These are phyloP conservation scores for Eptatretus atami DNA, from an alignment of 2,797 vertebrate species.

Conservation along the genomic window DNA sequence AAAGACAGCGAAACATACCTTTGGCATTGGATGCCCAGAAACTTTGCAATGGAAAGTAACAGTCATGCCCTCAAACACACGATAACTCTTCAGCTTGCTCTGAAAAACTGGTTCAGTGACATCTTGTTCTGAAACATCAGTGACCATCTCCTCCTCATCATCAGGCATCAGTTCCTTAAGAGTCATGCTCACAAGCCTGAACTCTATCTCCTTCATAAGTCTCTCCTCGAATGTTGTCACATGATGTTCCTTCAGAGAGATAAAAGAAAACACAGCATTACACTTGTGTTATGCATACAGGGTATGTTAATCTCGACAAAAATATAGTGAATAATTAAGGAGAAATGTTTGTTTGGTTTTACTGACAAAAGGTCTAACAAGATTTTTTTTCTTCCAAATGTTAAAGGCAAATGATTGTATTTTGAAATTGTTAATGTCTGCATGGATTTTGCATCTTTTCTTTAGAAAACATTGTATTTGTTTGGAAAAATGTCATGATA, in stretches of 20 bases:
- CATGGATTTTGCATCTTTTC: no score
- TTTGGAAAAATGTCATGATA: no score
- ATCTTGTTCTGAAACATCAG: conserved; percentile 36
- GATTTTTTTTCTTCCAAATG: conserved; percentile 3
- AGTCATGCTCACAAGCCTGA: conserved; percentile 58
- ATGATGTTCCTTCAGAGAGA: conserved; percentile 37
- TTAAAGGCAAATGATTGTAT: no score
- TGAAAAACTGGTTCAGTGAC: conserved; percentile 37
- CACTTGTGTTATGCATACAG: neutral
- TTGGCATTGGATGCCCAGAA: conserved; percentile 49
- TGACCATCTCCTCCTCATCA: conserved; percentile 46
- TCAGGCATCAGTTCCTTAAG: conserved; percentile 56
- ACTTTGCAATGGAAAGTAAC: conserved; percentile 81
- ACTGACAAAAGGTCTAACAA: no score
- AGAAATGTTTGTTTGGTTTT: no score
- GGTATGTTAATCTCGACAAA: neutral
- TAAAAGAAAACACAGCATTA: neutral
- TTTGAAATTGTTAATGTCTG: neutral
- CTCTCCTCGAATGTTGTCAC: conserved; percentile 69
- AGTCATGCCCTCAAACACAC: conserved; percentile 59
- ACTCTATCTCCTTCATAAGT: conserved; percentile 81
- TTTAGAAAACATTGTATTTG: no score
- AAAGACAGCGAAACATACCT: conserved; percentile 21
- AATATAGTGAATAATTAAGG: neutral
- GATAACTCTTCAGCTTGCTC: conserved; percentile 57